Conservation (phyloP, 1,140 invertebrate species). For the Nasonia giraulti region DNA sequence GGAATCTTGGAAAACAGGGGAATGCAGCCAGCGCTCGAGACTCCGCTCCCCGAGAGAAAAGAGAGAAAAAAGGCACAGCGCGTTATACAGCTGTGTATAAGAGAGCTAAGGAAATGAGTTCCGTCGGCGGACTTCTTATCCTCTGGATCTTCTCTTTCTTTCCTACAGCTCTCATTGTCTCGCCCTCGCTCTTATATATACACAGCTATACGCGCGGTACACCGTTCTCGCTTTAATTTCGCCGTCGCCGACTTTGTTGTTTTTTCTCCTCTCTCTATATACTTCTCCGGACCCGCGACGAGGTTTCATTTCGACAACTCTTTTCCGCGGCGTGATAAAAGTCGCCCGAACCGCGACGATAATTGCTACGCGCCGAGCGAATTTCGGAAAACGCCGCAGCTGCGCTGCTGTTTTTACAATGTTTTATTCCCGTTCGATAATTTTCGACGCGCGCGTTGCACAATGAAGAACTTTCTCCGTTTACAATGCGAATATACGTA, state of each 20-base stretch:
- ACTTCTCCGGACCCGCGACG: background rate
- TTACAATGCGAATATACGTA: constrained; percentile 2
- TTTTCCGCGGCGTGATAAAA: background rate
- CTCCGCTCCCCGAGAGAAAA: background rate
- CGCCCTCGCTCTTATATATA: background rate
- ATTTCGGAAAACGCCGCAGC: no score
- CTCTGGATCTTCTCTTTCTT: background rate
- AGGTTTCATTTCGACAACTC: background rate
- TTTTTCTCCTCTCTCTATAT: background rate
- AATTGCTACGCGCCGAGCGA: no score
- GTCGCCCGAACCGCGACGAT: no score
- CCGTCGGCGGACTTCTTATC: background rate
- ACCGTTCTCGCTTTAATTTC: background rate
- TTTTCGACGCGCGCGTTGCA: constrained; percentile 17
- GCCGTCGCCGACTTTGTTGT: background rate
- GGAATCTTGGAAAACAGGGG: constrained; percentile 10
- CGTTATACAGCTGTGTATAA: background rate
- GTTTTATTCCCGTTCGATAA: background rate
- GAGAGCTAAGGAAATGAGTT: constrained; percentile 23
- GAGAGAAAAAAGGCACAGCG: background rate
- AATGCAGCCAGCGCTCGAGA: background rate
- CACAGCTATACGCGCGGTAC: no score
- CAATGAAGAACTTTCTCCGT: constrained; percentile 34
- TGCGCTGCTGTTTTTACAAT: background rate
- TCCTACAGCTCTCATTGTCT: background rate